phyloP scores from a whole-genome alignment of 2,113 vertebrate species.

The Tichodroma muraria region DNA sequence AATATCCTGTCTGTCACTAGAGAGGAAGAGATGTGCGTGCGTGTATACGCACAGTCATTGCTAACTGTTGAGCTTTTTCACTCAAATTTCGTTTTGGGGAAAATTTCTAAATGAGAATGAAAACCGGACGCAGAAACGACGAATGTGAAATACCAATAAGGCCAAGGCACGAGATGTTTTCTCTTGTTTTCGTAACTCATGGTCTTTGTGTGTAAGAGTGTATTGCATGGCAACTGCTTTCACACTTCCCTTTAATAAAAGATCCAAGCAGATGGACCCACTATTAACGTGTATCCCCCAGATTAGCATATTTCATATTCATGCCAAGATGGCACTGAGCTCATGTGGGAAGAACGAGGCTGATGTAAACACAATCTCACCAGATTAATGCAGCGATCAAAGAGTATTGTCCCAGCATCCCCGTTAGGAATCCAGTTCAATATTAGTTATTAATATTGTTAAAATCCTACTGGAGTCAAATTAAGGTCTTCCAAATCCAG shows the following conservation, averaged over 20 bases:
- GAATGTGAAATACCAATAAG: background rate
- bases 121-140: background rate
- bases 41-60: background rate
- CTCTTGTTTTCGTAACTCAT: slow-evolving; percentile 28
- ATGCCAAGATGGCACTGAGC: slow-evolving; percentile 53
- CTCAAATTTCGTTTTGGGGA: background rate
- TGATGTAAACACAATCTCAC: slow-evolving; percentile 20
- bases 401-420: background rate
- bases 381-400: slow-evolving; percentile 22
- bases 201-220: slow-evolving; percentile 62
- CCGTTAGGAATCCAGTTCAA: background rate
- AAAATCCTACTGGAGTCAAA: slow-evolving; percentile 17
- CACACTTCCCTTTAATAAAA: slow-evolving; percentile 68
- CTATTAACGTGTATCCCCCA: slow-evolving; percentile 64
- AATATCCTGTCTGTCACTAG: slow-evolving; percentile 38
- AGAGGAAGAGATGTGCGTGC: slow-evolving; percentile 15
- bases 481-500: slow-evolving; percentile 34
- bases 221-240: slow-evolving; percentile 74
- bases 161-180: slow-evolving; percentile 20
- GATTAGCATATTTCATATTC: slow-evolving; percentile 57
- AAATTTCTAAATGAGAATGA: background rate
- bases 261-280: slow-evolving; percentile 71
- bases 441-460: slow-evolving; percentile 29
- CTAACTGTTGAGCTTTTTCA: background rate
- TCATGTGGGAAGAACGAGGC: slow-evolving; percentile 7